Percentiles rank a stretch among this genome's conserved stretches.
phyloP scores from a whole-genome alignment of 2,888 invertebrate genomes.

The Lysandra bellargus region DNA sequence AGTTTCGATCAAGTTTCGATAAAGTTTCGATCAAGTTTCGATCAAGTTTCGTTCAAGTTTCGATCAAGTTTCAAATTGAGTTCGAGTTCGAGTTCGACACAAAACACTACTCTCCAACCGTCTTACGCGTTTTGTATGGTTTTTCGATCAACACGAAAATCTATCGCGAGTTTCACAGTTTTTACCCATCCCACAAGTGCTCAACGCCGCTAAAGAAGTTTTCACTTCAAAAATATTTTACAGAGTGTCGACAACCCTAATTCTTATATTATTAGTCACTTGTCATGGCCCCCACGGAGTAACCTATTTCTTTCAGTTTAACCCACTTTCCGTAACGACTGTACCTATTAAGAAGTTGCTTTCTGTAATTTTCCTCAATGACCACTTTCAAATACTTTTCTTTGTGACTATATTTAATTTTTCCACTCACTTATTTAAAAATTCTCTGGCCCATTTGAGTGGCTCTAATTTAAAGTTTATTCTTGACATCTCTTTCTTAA shows the following conservation, averaged over 20 bases:
- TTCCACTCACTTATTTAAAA: background rate
- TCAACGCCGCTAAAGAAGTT: no score
- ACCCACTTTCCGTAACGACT: background rate
- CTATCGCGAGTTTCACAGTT: no score
- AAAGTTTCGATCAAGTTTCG: no score
- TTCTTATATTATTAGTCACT: constrained; percentile 8
- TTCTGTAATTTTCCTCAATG: background rate
- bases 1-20: no score
- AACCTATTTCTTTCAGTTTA: constrained; percentile 14
- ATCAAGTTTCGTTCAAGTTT: no score
- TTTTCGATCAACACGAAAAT: no score
- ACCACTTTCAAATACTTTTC: background rate
- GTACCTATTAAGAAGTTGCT: constrained; percentile 1
- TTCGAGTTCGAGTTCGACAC: no score
- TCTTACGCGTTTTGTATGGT: no score
- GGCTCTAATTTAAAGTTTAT: background rate
- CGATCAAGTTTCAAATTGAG: no score
- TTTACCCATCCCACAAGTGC: no score
- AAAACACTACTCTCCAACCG: no score
- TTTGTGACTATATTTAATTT: background rate
- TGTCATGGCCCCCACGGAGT: background rate
- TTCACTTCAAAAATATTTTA: background rate
- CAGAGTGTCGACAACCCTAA: background rate
- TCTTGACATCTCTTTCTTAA: no score
- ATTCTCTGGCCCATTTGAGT: background rate